These are phyloP conservation scores for Phenganax marumi DNA, from an alignment of 92 coral and sea anemone genomes.

Conservation along the genomic window DNA sequence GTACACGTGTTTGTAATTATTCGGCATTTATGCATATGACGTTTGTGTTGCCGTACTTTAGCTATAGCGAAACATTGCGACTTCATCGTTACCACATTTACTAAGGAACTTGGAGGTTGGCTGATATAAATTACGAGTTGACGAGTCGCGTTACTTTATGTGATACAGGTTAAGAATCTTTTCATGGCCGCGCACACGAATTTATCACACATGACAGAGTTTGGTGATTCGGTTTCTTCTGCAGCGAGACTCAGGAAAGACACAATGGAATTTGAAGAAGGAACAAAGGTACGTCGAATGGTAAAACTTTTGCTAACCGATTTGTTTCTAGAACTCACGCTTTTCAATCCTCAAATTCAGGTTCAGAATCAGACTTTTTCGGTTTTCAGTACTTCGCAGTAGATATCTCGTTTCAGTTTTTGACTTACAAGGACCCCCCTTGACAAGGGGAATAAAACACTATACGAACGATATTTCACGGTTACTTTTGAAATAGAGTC, in stretches of 20 bases:
- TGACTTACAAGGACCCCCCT: too few relatives aligned
- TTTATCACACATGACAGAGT: conserved; percentile 73
- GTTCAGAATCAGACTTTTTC: too few relatives aligned
- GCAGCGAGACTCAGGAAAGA: conserved; percentile 70
- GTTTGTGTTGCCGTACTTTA: neutral
- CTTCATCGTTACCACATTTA: too few relatives aligned
- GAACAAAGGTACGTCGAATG: conserved; percentile 55
- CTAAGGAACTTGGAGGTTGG: neutral
- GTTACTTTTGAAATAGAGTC: too few relatives aligned
- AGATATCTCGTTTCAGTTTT: too few relatives aligned
- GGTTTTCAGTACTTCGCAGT: too few relatives aligned
- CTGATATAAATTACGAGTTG: neutral
- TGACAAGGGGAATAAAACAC: too few relatives aligned
- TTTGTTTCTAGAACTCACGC: too few relatives aligned
- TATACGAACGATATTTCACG: too few relatives aligned
- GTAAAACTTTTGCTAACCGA: too few relatives aligned
- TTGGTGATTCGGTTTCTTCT: conserved; percentile 82
- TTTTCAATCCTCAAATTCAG: too few relatives aligned
- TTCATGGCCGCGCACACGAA: conserved; percentile 67
- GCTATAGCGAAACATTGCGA: too few relatives aligned
- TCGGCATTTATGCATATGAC: neutral
- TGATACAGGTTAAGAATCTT: conserved; percentile 66
- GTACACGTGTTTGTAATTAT: neutral
- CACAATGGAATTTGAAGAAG: conserved; percentile 50
- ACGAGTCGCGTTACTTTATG: neutral